These are phyloP conservation scores for Cheirogaleus major DNA, from an alignment of 2,797 vertebrate genomes.

Conservation along the genomic window DNA sequence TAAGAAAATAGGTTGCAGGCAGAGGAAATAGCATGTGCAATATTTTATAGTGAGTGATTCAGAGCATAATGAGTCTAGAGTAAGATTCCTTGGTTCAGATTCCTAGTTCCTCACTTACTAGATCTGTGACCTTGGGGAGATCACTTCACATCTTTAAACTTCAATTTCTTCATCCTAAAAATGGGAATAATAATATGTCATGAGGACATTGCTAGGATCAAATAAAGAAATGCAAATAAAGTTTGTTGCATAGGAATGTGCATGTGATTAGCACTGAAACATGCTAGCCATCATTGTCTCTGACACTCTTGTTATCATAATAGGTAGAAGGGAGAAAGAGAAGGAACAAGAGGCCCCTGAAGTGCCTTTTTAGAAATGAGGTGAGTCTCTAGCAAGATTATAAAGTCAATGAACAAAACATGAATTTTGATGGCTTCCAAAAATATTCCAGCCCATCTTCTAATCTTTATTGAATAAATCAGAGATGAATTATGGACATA, in stretches of 20 bases:
- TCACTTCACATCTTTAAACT: slow-evolving; percentile 34
- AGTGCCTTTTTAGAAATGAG: neutral
- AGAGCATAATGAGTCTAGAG: neutral
- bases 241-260: neutral
- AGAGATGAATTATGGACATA: neutral
- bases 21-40: neutral
- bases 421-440: neutral
- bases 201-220: neutral
- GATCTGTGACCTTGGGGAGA: slow-evolving; percentile 40
- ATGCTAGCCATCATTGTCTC: no score
- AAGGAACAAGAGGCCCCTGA: neutral
- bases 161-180: slow-evolving; percentile 51
- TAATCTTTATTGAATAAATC: neutral
- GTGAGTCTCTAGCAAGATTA: neutral
- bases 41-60: neutral
- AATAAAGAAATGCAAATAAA: neutral
- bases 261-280: neutral
- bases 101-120: slow-evolving; percentile 6
- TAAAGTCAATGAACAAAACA: neutral
- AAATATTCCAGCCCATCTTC: neutral
- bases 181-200: neutral
- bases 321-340: neutral
- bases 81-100: neutral
- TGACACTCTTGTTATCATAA: neutral
- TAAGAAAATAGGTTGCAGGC: neutral